These are phyloP conservation scores for Heliconius cydno DNA, from an alignment of 2,888 invertebrate genomes.

Conservation along the genomic window DNA sequence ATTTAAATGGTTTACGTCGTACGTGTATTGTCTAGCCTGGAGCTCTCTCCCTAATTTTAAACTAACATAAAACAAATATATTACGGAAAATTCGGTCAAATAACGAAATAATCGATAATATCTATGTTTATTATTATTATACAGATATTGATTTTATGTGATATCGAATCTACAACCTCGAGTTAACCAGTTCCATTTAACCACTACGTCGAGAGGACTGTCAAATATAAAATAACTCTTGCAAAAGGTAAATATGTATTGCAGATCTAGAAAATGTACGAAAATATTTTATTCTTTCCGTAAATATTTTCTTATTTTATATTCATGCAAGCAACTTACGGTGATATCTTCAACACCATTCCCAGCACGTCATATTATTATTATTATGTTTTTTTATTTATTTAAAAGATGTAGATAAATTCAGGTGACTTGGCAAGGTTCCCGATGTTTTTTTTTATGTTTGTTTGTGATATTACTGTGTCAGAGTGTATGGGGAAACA, in stretches of 20 bases:
- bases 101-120: no score
- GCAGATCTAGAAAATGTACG: background rate
- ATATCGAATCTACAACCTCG: no score
- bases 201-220: background rate
- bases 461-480: background rate
- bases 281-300: background rate
- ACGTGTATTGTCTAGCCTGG: no score
- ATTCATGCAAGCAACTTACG: slow-evolving; percentile 12
- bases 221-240: background rate
- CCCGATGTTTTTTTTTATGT: slow-evolving; percentile 2
- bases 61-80: no score
- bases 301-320: slow-evolving; percentile 1
- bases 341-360: background rate
- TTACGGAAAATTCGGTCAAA: no score
- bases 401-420: background rate
- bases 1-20: no score
- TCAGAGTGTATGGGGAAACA: background rate
- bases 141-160: no score
- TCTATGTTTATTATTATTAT: no score
- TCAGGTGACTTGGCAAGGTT: slow-evolving; percentile 24
- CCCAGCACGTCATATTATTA: background rate
- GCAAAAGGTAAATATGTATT: background rate
- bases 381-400: background rate
- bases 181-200: no score
- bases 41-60: no score